These are phyloP conservation scores for Ochropacha duplaris DNA, from an alignment of 2,888 invertebrate species.

Conservation along the genomic window DNA sequence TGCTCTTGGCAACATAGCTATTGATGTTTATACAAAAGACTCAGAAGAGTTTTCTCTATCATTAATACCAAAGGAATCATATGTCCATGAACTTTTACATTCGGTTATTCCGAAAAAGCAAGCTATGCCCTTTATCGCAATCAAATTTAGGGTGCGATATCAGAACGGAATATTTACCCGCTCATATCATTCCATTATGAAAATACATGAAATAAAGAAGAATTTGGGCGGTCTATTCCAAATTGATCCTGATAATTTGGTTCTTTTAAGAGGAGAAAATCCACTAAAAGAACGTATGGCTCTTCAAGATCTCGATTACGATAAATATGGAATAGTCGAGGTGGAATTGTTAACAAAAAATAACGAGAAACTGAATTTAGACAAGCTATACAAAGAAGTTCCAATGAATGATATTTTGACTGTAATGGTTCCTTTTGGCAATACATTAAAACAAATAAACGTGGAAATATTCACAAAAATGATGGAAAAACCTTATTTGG, in stretches of 20 bases:
- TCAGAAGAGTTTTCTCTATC: constrained; percentile 66
- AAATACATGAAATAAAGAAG: constrained; percentile 83
- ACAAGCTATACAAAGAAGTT: constrained; percentile 71
- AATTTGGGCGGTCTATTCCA: constrained; percentile 83
- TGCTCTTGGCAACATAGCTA: constrained; percentile 58
- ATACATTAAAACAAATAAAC: constrained; percentile 64
- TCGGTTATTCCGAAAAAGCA: constrained; percentile 67
- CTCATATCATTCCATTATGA: constrained; percentile 78
- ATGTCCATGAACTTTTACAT: constrained; percentile 67
- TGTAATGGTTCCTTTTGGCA: constrained; percentile 69
- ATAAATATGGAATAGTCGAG: constrained; percentile 75
- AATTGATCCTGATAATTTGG: constrained; percentile 74
- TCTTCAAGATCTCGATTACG: constrained; percentile 71
- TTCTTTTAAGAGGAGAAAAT: constrained; percentile 72
- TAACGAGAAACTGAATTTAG: constrained; percentile 62
- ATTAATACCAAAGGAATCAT: constrained; percentile 69
- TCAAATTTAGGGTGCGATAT: constrained; percentile 69
- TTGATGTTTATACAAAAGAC: constrained; percentile 76
- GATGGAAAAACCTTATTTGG: constrained; percentile 89
- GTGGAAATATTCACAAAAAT: constrained; percentile 74
- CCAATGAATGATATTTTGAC: constrained; percentile 71
- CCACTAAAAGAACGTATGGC: constrained; percentile 70
- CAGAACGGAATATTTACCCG: constrained; percentile 76
- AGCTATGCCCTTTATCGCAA: constrained; percentile 70
- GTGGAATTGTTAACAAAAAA: constrained; percentile 71